phyloP scores from a whole-genome alignment of 2,888 invertebrate genomes.

The Volucella inflata region DNA sequence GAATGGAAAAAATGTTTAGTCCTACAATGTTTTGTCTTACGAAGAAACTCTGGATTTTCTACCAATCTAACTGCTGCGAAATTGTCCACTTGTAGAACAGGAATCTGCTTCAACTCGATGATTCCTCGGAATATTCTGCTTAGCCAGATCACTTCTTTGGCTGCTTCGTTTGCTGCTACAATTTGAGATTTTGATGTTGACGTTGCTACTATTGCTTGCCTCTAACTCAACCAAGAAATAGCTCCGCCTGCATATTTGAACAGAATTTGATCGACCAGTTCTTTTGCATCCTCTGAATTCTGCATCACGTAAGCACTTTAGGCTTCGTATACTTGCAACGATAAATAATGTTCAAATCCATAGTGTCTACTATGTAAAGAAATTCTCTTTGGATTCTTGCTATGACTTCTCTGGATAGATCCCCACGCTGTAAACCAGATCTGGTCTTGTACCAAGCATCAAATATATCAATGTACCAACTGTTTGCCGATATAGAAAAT shows the following conservation, averaged over 20 bases:
- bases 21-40: background rate
- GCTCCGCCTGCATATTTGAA: background rate
- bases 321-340: background rate
- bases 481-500: background rate
- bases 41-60: background rate
- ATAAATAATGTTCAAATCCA: background rate
- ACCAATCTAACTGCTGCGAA: background rate
- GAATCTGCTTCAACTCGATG: background rate
- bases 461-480: background rate
- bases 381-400: background rate
- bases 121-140: background rate
- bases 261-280: background rate
- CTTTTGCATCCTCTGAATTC: background rate
- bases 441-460: background rate
- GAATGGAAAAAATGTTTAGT: background rate
- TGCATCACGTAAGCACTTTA: background rate
- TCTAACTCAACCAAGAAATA: background rate
- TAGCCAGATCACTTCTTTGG: background rate
- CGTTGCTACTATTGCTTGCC: background rate
- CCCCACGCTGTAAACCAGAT: background rate
- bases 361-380: background rate
- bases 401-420: background rate
- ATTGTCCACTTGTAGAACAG: background rate
- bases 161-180: background rate
- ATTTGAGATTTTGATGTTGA: background rate